Evolutionary conservation across 2,797 vertebrate genomes (phyloP), one percentile per base, ranked within the genome.

Genomic region (Phalloptychus januarius): DNA sequence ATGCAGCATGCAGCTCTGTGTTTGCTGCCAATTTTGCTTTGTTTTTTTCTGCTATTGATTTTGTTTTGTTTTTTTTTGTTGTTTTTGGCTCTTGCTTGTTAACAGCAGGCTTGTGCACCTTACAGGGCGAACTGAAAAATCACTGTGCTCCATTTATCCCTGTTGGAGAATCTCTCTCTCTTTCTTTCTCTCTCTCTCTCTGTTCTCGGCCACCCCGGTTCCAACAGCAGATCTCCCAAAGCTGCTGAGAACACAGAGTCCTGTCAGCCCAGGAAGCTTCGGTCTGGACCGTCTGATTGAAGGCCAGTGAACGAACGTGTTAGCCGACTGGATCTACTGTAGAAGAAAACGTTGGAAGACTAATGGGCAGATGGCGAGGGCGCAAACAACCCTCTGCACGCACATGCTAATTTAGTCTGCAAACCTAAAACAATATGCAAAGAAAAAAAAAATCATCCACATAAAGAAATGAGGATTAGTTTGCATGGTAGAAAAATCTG

Each of bases 41-140:
- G 79, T 87, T 87, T 87, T 76, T 75, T 80, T 74, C 78, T 16
- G 40, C 28, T 82, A 86, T 78, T 78, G 91, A 89, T 88, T 85
- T 72, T 76, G 52, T 54, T 20, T 42, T 74, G 75, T 69, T 84
- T 84, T 40, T 40, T 5, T 48, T 50, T 56, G 1, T 3, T 61
- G 50, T 56, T 56, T 52, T 84, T 85, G 82, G 85, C 83, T 44
- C 69, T 11, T 79, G 80, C 76, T 70, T 20, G 61, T 71, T 67
- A 77, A 79, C 85, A 90, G 80, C 83, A 75, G 80, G 83, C 44
- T 3, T 58, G n/a, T 33, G 72, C 71, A 72, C 79, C 79, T 75
- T 56, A 78, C 72, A 84, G 63, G 74, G 40, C 31, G 75, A 74
- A 81, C 54, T 76, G 52, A 74, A 50, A 79, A 75, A 74, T 18